Evolutionary conservation across 2,888 invertebrate species (phyloP).

Genomic region (Stomorhina lunata): DNA sequence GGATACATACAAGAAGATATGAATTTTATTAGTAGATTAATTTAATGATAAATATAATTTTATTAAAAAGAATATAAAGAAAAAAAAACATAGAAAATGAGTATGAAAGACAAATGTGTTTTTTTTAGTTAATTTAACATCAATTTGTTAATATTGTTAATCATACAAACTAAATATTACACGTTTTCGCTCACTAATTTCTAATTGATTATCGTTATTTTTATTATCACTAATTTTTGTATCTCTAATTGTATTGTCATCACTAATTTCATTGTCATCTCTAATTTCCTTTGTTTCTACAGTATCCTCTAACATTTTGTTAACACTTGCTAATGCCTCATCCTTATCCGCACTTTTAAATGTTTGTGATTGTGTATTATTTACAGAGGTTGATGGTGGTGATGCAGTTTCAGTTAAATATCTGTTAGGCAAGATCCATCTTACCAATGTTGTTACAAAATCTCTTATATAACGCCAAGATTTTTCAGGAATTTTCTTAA

Average conservation of each 20-base stretch:
- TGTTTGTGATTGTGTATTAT: constrained; percentile 50
- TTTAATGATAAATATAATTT: constrained; percentile 28
- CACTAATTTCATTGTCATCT: constrained; percentile 6
- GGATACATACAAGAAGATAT: background rate
- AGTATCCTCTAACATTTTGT: constrained; percentile 3
- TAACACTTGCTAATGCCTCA: constrained; percentile 3
- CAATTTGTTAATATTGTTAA: constrained; percentile 24
- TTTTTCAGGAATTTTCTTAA: constrained; percentile 81
- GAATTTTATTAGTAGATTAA: constrained; percentile 45
- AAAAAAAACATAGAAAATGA: background rate
- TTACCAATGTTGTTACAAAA: constrained; percentile 93
- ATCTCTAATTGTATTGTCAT: background rate
- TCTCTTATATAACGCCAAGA: constrained; percentile 89
- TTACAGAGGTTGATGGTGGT: constrained; percentile 48
- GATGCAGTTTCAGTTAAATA: constrained; percentile 42
- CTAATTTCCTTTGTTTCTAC: background rate
- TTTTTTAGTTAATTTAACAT: constrained; percentile 31
- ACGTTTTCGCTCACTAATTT: constrained; percentile 13
- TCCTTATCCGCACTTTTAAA: constrained; percentile 1
- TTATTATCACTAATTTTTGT: constrained; percentile 6
- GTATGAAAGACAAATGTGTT: background rate
- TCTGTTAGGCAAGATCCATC: constrained; percentile 75
- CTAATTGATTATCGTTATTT: constrained; percentile 24
- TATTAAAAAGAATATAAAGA: background rate
- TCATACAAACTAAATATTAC: constrained; percentile 55